Conservation (phyloP, 1,140 invertebrate species). For the Anagrus nilaparvatae region DNA sequence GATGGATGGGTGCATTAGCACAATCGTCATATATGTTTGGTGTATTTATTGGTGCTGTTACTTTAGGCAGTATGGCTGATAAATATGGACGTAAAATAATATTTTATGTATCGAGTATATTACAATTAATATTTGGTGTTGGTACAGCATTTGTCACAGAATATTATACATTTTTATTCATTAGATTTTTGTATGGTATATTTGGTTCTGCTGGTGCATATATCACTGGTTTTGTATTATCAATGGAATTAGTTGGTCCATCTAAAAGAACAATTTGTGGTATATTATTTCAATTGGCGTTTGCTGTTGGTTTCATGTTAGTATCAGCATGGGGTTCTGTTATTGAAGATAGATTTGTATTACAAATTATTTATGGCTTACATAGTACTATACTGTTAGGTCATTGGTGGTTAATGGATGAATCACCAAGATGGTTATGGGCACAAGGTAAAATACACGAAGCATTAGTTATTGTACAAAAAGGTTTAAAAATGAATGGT, state of each 20-base stretch:
- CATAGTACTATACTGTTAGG: conserved; percentile 61
- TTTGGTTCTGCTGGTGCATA: conserved; percentile 76
- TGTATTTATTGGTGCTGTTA: conserved; percentile 75
- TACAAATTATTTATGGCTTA: conserved; percentile 72
- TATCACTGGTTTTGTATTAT: conserved; percentile 73
- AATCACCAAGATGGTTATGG: conserved; percentile 79
- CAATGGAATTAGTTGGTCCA: conserved; percentile 79
- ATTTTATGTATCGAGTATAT: conserved; percentile 61
- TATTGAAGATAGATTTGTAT: conserved; percentile 59
- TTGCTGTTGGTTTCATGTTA: conserved; percentile 72
- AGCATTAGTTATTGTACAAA: conserved; percentile 61
- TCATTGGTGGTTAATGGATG: conserved; percentile 79
- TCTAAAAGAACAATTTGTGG: conserved; percentile 73
- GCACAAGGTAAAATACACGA: conserved; percentile 61
- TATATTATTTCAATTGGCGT: conserved; percentile 67
- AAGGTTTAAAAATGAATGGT: conserved; percentile 60
- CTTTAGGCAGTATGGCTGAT: conserved; percentile 77
- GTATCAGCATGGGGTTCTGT: conserved; percentile 73
- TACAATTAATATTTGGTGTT: conserved; percentile 63
- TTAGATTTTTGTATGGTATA: conserved; percentile 66
- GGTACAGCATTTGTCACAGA: conserved; percentile 63
- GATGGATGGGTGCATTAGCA: conserved; percentile 71
- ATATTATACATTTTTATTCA: conserved; percentile 58
- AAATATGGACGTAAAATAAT: conserved; percentile 74
- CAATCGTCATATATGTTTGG: conserved; percentile 82